Conservation (phyloP, 2,113 vertebrate species). For the Odobenus rosmarus region DNA sequence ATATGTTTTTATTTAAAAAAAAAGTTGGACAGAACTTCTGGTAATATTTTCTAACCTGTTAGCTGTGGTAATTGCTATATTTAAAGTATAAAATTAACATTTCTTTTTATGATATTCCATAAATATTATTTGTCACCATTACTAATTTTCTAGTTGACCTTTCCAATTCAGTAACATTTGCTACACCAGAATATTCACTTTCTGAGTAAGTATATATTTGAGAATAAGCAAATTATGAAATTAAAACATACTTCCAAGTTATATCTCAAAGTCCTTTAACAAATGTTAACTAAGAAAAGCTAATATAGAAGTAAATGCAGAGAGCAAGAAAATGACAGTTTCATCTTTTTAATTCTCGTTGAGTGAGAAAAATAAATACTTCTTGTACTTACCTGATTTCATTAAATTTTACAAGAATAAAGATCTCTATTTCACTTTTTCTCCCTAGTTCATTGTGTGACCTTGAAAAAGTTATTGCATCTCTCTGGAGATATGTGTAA, state of each 20-base stretch:
- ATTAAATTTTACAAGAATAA: background rate
- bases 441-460: background rate
- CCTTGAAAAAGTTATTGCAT: background rate
- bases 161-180: slow-evolving; percentile 13
- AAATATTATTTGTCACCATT: background rate
- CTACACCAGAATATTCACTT: background rate
- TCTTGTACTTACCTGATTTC: background rate
- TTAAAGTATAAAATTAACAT: background rate
- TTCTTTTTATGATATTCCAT: background rate
- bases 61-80: background rate
- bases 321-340: background rate
- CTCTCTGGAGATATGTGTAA: background rate
- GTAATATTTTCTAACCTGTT: background rate
- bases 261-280: background rate
- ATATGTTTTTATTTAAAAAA: background rate
- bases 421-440: slow-evolving; percentile 2
- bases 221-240: slow-evolving; percentile 26
- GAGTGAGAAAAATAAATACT: background rate
- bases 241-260: background rate
- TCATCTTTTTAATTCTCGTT: background rate
- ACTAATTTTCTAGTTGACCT: background rate
- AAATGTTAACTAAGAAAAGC: background rate
- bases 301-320: background rate
- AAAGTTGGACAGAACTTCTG: background rate
- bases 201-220: background rate